These are phyloP conservation scores for Aphrocallistes beatrix DNA, from an alignment of 37 sponge, comb jelly and placozoan species.

Conservation along the genomic window DNA sequence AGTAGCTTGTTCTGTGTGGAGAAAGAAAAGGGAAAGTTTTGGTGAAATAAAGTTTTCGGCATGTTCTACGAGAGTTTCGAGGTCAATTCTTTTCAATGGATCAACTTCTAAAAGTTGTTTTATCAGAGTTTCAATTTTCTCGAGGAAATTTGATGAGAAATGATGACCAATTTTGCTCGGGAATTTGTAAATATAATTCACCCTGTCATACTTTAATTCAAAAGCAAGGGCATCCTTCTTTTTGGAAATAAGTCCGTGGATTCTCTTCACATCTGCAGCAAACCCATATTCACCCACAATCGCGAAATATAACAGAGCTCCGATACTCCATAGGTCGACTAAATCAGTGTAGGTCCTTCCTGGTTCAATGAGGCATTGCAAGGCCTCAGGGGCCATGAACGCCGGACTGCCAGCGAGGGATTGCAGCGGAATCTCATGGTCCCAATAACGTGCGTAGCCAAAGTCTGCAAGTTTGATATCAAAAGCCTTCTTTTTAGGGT, in stretches of 20 bases:
- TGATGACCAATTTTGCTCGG: background rate
- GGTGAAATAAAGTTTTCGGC: background rate
- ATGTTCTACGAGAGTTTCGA: background rate
- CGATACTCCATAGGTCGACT: background rate
- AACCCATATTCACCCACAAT: background rate
- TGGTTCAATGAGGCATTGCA: background rate
- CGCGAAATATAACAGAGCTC: background rate
- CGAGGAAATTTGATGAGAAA: background rate
- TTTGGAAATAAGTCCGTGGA: background rate
- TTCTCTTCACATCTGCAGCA: conserved; percentile 5
- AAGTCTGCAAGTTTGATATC: background rate
- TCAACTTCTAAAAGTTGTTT: conserved; percentile 5
- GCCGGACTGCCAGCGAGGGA: background rate
- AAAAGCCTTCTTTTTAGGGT: background rate
- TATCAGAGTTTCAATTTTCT: background rate
- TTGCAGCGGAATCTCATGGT: background rate
- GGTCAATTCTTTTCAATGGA: background rate
- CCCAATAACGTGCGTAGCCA: conserved; percentile 4
- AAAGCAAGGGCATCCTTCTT: background rate
- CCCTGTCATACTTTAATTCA: background rate
- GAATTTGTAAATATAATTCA: background rate
- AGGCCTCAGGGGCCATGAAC: conserved; percentile 10
- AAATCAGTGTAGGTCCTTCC: conserved; percentile 4
- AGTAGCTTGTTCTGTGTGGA: background rate
- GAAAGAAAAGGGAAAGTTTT: background rate